A percentile compares a stretch with the other conserved stretches of the same genome.
phyloP scores from a whole-genome alignment of 2,113 vertebrate genomes.

The Felis catus region F.catus_Fca126_mat1.0 CM031415.1:95361001-95361500 shows the following conservation, averaged over 20 bases:
- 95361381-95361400: neutral
- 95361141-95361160: neutral
- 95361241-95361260: neutral
- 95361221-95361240: neutral
- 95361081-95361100: neutral
- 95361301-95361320: neutral
- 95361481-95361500: neutral
- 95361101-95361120: neutral
- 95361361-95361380: neutral
- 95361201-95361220: neutral
- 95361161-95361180: neutral
- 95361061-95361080: neutral
- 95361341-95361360: neutral
- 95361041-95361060: neutral
- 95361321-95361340: neutral
- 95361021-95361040: neutral
- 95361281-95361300: neutral
- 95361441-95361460: neutral
- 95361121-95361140: neutral
- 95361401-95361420: neutral
- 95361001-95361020: neutral
- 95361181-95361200: neutral
- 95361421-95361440: neutral
- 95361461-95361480: neutral
- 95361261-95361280: neutral